Percentiles rank a stretch among this genome's conserved stretches.
These are phyloP conservation scores for Peucedramus taeniatus DNA, from an alignment of 2,113 vertebrate species.

Conservation along the genomic window DNA sequence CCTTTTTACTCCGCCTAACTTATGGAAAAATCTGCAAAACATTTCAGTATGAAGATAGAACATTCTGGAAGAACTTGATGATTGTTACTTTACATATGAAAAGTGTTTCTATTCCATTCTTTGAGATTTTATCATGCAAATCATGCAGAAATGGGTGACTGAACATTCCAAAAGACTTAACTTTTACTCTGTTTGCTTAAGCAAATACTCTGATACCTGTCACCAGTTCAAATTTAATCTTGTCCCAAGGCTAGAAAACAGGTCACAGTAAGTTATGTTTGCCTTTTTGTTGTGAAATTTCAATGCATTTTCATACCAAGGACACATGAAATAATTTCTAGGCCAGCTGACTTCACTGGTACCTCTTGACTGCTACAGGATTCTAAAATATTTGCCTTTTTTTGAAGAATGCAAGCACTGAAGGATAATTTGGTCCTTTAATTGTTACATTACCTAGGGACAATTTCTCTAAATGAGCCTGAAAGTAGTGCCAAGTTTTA, in stretches of 20 bases:
- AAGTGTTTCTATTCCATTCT: constrained; percentile 19
- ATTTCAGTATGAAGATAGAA: neutral
- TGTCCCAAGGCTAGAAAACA: neutral
- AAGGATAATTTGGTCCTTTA: neutral
- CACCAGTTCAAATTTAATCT: constrained; percentile 15
- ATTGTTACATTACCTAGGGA: neutral
- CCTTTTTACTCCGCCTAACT: neutral
- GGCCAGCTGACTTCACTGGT: neutral
- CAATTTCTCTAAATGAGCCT: neutral
- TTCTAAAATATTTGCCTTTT: neutral
- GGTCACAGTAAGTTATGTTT: neutral
- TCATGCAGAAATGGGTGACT: neutral
- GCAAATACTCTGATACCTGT: constrained; percentile 2
- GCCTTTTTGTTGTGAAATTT: constrained; percentile 9
- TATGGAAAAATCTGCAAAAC: neutral
- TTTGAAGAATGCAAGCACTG: neutral
- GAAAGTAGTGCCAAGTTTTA: neutral
- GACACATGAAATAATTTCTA: neutral
- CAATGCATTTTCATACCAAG: neutral
- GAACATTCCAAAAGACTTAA: constrained; percentile 25
- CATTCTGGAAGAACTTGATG: constrained; percentile 11
- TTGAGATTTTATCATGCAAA: constrained; percentile 44
- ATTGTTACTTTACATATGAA: neutral
- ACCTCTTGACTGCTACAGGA: neutral
- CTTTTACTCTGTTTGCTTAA: constrained; percentile 6